Percentiles rank a stretch among this genome's conserved stretches.
Conservation (phyloP, 2,113 vertebrate genomes). For the Anguilla rostrata region DNA sequence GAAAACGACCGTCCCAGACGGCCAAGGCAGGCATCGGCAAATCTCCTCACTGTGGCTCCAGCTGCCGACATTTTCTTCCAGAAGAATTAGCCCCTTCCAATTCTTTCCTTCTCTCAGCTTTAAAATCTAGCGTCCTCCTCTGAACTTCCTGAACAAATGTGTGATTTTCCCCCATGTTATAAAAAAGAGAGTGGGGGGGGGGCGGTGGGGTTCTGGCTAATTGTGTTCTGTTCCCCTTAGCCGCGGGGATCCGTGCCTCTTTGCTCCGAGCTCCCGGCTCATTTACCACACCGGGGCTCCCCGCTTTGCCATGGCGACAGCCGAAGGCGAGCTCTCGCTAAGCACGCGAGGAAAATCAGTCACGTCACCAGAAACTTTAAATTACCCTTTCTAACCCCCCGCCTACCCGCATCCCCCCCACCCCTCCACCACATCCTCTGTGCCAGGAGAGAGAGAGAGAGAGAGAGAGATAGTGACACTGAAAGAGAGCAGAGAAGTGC, state of each 20-base stretch:
- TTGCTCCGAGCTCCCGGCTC: constrained; percentile 43
- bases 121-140: constrained; percentile 21
- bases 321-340: constrained; percentile 30
- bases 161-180: constrained; percentile 49
- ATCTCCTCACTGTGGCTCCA: not conserved
- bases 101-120: not conserved
- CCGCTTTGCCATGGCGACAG: constrained; percentile 43
- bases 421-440: not conserved
- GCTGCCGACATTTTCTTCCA: not conserved
- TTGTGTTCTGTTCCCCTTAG: constrained; percentile 51
- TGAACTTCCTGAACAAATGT: constrained; percentile 58
- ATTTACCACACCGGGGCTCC: constrained; percentile 49
- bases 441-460: constrained; percentile 17
- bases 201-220: constrained; percentile 47
- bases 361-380: constrained; percentile 51
- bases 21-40: not conserved
- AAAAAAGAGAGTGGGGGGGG: constrained; percentile 31
- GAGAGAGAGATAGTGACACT: constrained; percentile 34
- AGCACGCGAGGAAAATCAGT: constrained; percentile 57
- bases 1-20: not conserved
- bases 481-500: constrained; percentile 62
- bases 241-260: constrained; percentile 48
- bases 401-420: constrained; percentile 26
- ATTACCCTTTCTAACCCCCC: constrained; percentile 30
- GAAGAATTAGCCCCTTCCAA: constrained; percentile 1